phyloP scores from a whole-genome alignment of 2,797 vertebrate species.

The Semaprochilodus insignis region DNA sequence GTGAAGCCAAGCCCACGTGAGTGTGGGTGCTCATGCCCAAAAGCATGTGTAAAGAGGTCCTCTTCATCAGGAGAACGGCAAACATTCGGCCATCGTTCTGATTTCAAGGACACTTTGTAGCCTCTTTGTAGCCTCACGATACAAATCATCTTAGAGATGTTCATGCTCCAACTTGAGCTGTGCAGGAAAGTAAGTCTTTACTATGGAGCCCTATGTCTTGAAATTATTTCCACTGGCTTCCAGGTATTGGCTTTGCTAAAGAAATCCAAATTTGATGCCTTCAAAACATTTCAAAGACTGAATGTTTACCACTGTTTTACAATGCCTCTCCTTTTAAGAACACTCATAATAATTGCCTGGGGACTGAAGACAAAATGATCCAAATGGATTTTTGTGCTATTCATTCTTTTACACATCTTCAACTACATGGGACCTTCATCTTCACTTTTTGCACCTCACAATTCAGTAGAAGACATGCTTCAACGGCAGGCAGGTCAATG shows the following conservation, averaged over 20 bases:
- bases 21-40: conserved; percentile 42
- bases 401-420: too few relatives aligned
- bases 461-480: too few relatives aligned
- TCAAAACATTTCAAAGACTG: too few relatives aligned
- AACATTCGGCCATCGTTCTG: conserved; percentile 17
- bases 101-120: not conserved
- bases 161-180: not conserved
- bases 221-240: not conserved
- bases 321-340: too few relatives aligned
- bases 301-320: too few relatives aligned
- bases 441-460: too few relatives aligned
- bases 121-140: not conserved
- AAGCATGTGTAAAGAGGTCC: conserved; percentile 1
- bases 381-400: too few relatives aligned
- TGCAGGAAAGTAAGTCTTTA: not conserved
- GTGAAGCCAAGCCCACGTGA: conserved; percentile 62
- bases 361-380: too few relatives aligned
- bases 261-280: too few relatives aligned
- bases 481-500: too few relatives aligned
- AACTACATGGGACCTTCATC: too few relatives aligned
- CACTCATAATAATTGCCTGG: too few relatives aligned
- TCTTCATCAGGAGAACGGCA: conserved; percentile 6
- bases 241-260: not conserved
- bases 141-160: conserved; percentile 1
- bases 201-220: not conserved